Percentiles rank a stretch among this genome's conserved stretches.
These are phyloP conservation scores for Omphaloscelis lunosa DNA, from an alignment of 2,888 invertebrate species.

Conservation along the genomic window DNA sequence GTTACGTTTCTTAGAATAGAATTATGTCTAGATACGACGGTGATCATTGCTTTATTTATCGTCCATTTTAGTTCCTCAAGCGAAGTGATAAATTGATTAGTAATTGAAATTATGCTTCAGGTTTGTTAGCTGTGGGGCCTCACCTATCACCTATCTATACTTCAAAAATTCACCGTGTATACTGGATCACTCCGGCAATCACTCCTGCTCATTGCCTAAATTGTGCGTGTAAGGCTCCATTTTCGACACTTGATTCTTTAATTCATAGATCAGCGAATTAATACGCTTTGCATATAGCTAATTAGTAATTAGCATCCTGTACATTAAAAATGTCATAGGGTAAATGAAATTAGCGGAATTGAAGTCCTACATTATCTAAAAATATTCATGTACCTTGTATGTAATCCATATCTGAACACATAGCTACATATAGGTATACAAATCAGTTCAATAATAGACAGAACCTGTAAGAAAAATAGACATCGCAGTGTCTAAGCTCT, in stretches of 20 bases:
- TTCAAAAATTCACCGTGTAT: neutral
- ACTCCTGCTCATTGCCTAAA: neutral
- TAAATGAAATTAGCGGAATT: conserved; percentile 25
- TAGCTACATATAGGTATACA: neutral
- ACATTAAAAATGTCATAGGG: conserved; percentile 22
- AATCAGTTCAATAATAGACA: neutral
- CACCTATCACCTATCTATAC: neutral
- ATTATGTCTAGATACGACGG: neutral
- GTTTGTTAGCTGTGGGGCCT: neutral
- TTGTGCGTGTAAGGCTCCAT: neutral
- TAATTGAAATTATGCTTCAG: neutral
- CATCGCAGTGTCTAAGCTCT: neutral
- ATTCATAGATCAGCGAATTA: conserved; percentile 17
- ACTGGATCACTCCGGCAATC: too few relatives aligned
- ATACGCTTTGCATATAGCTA: neutral
- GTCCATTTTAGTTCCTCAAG: neutral
- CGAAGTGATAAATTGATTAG: neutral
- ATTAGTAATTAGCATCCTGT: conserved; percentile 12
- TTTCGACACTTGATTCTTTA: neutral
- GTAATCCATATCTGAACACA: neutral
- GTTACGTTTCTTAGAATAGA: conserved; percentile 33
- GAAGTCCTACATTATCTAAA: conserved; percentile 31
- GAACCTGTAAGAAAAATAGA: neutral
- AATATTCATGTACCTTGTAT: conserved; percentile 1
- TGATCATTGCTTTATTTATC: neutral